A percentile compares a stretch with the other conserved stretches of the same genome.
Evolutionary conservation across 2,797 vertebrate genomes (phyloP).

Genomic region (Muscicapa comitata): DNA sequence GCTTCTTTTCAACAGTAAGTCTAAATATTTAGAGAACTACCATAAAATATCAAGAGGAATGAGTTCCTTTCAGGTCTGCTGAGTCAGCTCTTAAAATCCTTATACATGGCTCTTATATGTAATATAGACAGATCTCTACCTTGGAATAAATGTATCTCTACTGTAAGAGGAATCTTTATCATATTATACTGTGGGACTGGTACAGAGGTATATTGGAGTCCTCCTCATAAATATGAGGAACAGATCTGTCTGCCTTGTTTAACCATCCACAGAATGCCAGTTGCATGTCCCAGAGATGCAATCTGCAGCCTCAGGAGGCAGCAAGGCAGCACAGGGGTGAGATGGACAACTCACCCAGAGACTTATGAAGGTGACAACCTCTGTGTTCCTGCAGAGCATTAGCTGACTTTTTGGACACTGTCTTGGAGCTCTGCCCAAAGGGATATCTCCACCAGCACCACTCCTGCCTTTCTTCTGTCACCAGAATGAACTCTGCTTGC

Average conservation of each 20-base stretch:
- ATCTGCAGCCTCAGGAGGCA: not conserved
- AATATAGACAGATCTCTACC: not conserved
- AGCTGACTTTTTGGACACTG: not conserved
- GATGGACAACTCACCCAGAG: not conserved
- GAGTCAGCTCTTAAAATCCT: not conserved
- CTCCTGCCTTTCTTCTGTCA: not conserved
- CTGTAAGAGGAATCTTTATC: not conserved
- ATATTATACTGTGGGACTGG: not conserved
- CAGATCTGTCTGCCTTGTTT: not conserved
- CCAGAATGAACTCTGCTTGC: not conserved
- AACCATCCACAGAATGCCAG: not conserved
- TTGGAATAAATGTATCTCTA: not conserved
- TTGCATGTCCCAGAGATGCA: not conserved
- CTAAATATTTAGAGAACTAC: not conserved
- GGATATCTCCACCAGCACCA: accelerated
- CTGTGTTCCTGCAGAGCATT: accelerated
- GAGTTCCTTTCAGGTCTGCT: not conserved
- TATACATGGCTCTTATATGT: not conserved
- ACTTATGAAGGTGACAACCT: not conserved
- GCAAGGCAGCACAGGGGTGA: not conserved
- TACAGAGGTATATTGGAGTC: not conserved
- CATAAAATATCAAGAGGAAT: not conserved
- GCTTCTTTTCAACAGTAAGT: not conserved
- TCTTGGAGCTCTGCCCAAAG: not conserved
- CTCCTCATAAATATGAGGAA: not conserved